Conservation (phyloP, 2,113 vertebrate genomes). For the Mobula birostris region DNA sequence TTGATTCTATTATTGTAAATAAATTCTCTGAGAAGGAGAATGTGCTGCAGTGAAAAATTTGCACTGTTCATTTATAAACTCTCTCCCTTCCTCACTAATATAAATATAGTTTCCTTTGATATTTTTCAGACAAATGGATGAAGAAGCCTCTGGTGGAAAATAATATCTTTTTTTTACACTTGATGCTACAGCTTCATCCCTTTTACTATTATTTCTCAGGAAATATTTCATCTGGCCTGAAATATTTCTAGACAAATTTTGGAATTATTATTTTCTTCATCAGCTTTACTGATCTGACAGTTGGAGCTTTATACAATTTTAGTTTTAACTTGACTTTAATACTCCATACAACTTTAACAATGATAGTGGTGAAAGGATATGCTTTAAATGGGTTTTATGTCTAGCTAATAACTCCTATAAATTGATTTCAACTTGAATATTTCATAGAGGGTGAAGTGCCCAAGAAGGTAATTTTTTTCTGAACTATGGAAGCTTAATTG, state of each 20-base stretch:
- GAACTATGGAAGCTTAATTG: background rate
- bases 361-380: background rate
- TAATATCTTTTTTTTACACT: background rate
- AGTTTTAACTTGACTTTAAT: background rate
- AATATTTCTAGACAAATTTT: background rate
- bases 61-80: background rate
- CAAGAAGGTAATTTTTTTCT: background rate
- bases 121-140: background rate
- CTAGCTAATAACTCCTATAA: background rate
- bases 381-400: background rate
- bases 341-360: background rate
- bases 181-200: background rate
- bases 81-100: background rate
- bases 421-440: background rate
- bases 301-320: background rate
- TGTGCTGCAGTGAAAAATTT: background rate
- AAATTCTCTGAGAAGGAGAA: background rate
- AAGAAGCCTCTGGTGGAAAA: background rate
- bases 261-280: background rate
- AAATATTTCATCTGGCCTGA: background rate
- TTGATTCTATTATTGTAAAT: slow-evolving; percentile 3
- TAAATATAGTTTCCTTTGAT: background rate
- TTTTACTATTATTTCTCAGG: background rate
- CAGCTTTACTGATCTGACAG: background rate
- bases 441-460: background rate